Evolutionary conservation across 1,140 invertebrate species (phyloP), one percentile per base, ranked within the genome.

Genomic region (Hycleus cichorii): DNA sequence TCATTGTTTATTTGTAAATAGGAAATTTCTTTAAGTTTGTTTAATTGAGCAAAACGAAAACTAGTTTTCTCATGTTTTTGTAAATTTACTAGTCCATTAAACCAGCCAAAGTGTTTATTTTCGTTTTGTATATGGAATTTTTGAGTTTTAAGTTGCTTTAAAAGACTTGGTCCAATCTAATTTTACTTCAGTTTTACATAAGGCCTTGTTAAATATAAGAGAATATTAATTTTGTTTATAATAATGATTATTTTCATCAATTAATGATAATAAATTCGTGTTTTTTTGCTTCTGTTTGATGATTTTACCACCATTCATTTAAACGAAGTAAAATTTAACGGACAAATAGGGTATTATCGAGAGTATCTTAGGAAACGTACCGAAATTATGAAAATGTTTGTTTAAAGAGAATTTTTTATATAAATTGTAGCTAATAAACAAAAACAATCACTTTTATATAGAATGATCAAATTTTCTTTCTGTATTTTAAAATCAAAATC

Each of bases 311-410:
- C 32, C 32, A 32, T 32, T 7, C 7, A 7, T 32, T 32, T 32
- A 7, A 32, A 32, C 7, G 7, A 32, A 32, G 18, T 18, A 32
- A 32, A 4, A 32, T 5, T 32, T 44, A 45, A 63, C 67, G 70
- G 70, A 69, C 68, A 67, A 69, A 72, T 72, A 70, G 70, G 70
- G 70, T 72, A 71, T 64, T 46, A 60, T 55, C 53, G 54, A 27
- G 18, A 11, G 49, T 44, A 61, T 54, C 51, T 32, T 32, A 32
- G 32, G 58, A 58, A 18, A 18, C 18, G 18, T 18, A 18, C 18
- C 18, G 18, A 18, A 18, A 18, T 18, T 18, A 18, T 18, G 18
- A 18, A 18, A 18, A 18, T 18, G 58, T 50, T 55, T 47, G 51
- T 24, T 54, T 40, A 58, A 44, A 10, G 43, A 47, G 11, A 53